Conservation (phyloP, 2,888 invertebrate species). For the Rotaria macrura region DNA sequence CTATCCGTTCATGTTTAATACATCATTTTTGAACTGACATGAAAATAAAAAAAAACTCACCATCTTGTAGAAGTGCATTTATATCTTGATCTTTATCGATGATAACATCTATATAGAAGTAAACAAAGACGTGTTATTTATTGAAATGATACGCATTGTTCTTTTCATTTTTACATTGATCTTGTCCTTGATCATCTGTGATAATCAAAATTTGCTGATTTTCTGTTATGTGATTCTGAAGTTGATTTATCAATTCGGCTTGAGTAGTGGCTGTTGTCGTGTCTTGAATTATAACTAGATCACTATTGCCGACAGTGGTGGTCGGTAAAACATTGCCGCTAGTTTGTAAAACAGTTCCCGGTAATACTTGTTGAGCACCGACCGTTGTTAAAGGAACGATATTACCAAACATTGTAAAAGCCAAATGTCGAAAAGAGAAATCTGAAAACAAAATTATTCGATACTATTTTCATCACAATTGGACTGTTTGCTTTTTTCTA, state of each 20-base stretch:
- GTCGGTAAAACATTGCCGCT: not conserved
- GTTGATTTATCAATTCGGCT: slow-evolving; percentile 31
- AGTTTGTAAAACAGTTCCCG: not conserved
- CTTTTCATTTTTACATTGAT: slow-evolving; percentile 1
- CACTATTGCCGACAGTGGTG: not conserved
- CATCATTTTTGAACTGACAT: not conserved
- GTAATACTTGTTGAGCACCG: not conserved
- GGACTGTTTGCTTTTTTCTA: not conserved
- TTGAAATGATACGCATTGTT: not conserved
- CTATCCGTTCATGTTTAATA: not conserved
- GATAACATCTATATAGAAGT: slow-evolving; percentile 21
- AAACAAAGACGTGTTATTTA: too few relatives aligned
- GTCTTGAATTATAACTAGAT: slow-evolving; percentile 9
- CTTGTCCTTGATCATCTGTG: slow-evolving; percentile 27
- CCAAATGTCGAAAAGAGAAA: not conserved
- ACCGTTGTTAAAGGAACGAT: not conserved
- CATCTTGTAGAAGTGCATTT: slow-evolving; percentile 29
- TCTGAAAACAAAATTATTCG: not conserved
- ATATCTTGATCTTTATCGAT: slow-evolving; percentile 33
- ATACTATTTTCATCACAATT: not conserved
- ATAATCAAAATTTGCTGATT: slow-evolving; percentile 33
- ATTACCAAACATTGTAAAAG: not conserved
- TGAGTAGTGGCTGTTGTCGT: not conserved
- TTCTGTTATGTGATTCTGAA: slow-evolving; percentile 31
- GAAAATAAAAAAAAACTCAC: not conserved